A percentile compares a stretch with the other conserved stretches of the same genome.
Conservation (phyloP, 2,888 invertebrate genomes). For the Drosophila nr. perissopoda region DNA sequence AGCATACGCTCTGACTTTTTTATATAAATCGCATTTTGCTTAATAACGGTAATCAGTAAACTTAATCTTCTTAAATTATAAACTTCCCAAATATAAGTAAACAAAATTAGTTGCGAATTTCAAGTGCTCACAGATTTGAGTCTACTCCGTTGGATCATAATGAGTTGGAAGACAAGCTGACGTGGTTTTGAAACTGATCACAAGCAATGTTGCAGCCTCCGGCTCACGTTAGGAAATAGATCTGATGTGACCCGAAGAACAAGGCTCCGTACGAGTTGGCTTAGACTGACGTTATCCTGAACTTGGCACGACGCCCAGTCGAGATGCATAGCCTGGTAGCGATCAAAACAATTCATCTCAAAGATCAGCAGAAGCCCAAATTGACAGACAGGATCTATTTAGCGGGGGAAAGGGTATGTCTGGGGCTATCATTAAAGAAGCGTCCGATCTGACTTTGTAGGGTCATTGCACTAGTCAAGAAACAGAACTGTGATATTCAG, state of each 20-base stretch:
- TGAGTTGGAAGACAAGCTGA: background rate
- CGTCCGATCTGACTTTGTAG: background rate
- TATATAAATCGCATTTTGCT: background rate
- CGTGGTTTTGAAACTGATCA: background rate
- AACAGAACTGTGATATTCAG: background rate
- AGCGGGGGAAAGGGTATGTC: background rate
- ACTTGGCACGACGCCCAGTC: background rate
- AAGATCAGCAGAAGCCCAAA: background rate
- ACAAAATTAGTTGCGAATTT: background rate
- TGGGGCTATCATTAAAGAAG: background rate
- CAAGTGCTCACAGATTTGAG: background rate
- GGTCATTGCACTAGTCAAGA: background rate
- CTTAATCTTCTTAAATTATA: background rate
- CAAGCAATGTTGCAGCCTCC: background rate
- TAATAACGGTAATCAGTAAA: background rate
- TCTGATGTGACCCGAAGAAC: background rate
- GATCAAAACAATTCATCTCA: background rate
- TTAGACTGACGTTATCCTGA: background rate
- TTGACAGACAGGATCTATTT: background rate
- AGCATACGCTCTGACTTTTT: background rate
- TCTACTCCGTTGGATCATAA: background rate
- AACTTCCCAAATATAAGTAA: background rate
- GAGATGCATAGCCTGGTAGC: background rate
- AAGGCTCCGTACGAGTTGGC: background rate
- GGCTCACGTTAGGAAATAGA: background rate